Conservation (phyloP, 2,888 invertebrate species). For the Drosophila mimica region DNA sequence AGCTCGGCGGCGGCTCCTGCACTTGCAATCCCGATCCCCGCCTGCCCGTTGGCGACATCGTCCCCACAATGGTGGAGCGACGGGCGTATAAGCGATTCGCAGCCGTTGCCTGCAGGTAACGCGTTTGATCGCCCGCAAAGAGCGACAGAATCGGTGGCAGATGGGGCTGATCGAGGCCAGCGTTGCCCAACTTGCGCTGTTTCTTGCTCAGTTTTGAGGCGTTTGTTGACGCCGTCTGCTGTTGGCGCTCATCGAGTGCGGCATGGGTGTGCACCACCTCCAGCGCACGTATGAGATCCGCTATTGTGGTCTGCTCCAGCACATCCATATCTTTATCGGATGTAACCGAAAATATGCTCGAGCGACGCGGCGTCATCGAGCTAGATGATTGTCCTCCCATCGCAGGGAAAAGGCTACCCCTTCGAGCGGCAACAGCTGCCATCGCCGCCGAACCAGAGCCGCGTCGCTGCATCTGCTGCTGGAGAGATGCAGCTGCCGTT, state of each 20-base stretch:
- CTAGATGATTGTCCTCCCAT: slow-evolving; percentile 9
- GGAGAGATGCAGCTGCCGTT: slow-evolving; percentile 55
- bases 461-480: slow-evolving; percentile 76
- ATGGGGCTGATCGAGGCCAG: slow-evolving; percentile 85
- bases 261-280: slow-evolving; percentile 88
- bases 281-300: slow-evolving; percentile 91
- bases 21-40: slow-evolving; percentile 67
- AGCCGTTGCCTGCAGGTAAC: slow-evolving; percentile 66
- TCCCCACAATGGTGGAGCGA: slow-evolving; percentile 83
- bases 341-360: slow-evolving; percentile 83
- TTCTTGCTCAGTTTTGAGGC: slow-evolving; percentile 53
- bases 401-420: slow-evolving; percentile 81
- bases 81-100: slow-evolving; percentile 82
- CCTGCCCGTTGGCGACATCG: slow-evolving; percentile 61
- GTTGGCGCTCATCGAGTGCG: slow-evolving; percentile 79
- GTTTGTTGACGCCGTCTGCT: slow-evolving; percentile 41
- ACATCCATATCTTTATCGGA: slow-evolving; percentile 85
- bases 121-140: slow-evolving; percentile 84
- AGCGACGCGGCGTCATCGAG: slow-evolving; percentile 63
- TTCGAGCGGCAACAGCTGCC: slow-evolving; percentile 68
- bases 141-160: slow-evolving; percentile 86
- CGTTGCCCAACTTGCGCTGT: slow-evolving; percentile 86
- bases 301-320: slow-evolving; percentile 92
- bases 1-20: slow-evolving; percentile 83
- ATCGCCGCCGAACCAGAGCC: slow-evolving; percentile 67